phyloP scores from a whole-genome alignment of 2,888 invertebrate species.

The Caenorhabditis macrosperma region DNA sequence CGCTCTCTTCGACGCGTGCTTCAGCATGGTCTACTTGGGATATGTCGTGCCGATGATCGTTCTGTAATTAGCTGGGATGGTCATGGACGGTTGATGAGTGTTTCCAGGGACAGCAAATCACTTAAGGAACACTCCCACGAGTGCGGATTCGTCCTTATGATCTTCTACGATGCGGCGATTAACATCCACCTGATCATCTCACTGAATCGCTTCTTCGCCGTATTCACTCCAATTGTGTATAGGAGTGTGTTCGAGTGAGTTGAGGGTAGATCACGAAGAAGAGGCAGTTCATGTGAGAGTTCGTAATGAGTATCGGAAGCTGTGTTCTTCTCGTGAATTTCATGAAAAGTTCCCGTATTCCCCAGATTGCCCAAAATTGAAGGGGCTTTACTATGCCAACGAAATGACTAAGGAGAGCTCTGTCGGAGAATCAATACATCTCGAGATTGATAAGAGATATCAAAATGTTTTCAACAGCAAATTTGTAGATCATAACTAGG shows the following conservation, averaged over 20 bases:
- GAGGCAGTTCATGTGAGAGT: neutral
- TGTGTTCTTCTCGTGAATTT: too few species aligned
- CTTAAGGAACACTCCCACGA: neutral
- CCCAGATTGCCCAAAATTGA: too few species aligned
- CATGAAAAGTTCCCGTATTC: too few species aligned
- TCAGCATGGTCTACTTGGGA: neutral
- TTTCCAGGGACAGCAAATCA: neutral
- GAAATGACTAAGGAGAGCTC: too few species aligned
- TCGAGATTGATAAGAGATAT: too few species aligned
- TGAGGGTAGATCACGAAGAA: neutral
- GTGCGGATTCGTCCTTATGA: neutral
- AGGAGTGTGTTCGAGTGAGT: slow-evolving; percentile 6
- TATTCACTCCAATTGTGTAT: slow-evolving; percentile 6
- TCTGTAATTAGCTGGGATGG: neutral
- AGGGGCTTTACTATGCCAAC: too few species aligned
- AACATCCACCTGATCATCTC: slow-evolving; percentile 7
- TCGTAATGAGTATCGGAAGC: too few species aligned
- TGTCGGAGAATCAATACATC: too few species aligned
- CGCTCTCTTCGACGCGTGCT: neutral
- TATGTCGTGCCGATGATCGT: neutral
- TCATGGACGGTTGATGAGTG: too few species aligned
- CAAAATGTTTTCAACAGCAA: too few species aligned
- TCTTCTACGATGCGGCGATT: slow-evolving; percentile 7
- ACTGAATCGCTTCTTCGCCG: slow-evolving; percentile 14
- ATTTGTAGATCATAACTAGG: too few species aligned